Percentiles rank a stretch among this genome's conserved stretches.
Conservation (phyloP, 2,888 invertebrate species). For the Heteropelma amictum region DNA sequence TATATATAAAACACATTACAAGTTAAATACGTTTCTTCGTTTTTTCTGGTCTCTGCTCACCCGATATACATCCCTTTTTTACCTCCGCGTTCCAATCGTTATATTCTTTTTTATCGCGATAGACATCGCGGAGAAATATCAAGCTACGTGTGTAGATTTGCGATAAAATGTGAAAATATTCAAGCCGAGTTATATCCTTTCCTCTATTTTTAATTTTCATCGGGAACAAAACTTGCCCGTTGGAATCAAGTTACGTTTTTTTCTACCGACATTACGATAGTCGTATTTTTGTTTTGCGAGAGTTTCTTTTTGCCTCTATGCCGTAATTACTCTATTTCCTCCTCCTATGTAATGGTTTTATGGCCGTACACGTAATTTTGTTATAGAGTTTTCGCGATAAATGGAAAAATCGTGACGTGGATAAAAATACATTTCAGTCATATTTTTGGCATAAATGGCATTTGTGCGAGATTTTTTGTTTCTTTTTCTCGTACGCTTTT, state of each 20-base stretch:
- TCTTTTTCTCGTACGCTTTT: no score
- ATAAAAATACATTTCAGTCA: no score
- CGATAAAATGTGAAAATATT: slow-evolving; percentile 24
- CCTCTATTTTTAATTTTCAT: neutral
- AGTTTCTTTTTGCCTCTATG: neutral
- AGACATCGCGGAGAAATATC: neutral
- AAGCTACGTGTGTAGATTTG: slow-evolving; percentile 1
- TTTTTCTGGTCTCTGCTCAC: slow-evolving; percentile 1
- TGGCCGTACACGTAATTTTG: neutral
- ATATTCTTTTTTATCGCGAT: neutral
- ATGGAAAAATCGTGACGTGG: neutral
- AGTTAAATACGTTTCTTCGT: slow-evolving; percentile 10
- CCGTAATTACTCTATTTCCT: neutral
- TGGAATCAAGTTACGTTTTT: neutral
- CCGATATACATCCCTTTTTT: slow-evolving; percentile 7
- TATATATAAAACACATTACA: slow-evolving; percentile 7
- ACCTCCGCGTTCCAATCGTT: slow-evolving; percentile 9
- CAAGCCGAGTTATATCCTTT: neutral
- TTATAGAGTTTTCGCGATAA: neutral
- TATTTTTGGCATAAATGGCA: no score
- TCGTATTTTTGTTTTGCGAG: neutral
- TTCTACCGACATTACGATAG: neutral
- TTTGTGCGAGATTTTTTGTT: no score
- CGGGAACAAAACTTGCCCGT: neutral
- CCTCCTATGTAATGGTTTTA: neutral